phyloP scores from a whole-genome alignment of 2,888 invertebrate genomes.

The Lamproptera curius region DNA sequence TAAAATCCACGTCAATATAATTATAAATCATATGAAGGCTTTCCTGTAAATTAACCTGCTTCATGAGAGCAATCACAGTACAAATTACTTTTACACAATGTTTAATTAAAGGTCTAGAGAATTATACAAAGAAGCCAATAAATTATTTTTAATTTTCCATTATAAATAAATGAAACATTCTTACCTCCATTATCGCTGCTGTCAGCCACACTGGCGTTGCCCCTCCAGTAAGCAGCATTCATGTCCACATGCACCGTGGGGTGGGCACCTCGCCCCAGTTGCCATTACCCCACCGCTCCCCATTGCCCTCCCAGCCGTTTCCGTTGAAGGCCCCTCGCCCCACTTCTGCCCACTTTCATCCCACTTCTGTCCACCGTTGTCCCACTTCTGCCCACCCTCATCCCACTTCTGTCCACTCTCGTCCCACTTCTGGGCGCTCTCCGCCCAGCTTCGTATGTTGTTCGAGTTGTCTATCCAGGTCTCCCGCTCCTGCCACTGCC shows the following conservation, averaged over 20 bases:
- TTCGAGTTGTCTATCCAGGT: constrained; percentile 55
- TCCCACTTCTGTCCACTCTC: constrained; percentile 46
- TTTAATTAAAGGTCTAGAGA: no score
- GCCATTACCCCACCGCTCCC: constrained; percentile 50
- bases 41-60: no score
- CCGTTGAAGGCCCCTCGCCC: constrained; percentile 46
- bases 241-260: constrained; percentile 68
- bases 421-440: constrained; percentile 53
- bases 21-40: no score
- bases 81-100: no score
- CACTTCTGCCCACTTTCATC: constrained; percentile 44
- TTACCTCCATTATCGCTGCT: constrained; percentile 73
- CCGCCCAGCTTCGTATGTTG: constrained; percentile 60
- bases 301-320: constrained; percentile 48
- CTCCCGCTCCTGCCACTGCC: constrained; percentile 47
- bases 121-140: no score
- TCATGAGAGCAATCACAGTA: no score
- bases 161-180: no score
- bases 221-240: constrained; percentile 65
- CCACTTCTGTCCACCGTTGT: constrained; percentile 51
- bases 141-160: no score
- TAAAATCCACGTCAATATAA: no score
- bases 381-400: constrained; percentile 46
- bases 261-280: constrained; percentile 67
- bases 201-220: constrained; percentile 64